Percentiles rank a stretch among this genome's conserved stretches.
These are phyloP conservation scores for Candidula unifasciata DNA, from an alignment of 2,888 invertebrate species.

Conservation along the genomic window DNA sequence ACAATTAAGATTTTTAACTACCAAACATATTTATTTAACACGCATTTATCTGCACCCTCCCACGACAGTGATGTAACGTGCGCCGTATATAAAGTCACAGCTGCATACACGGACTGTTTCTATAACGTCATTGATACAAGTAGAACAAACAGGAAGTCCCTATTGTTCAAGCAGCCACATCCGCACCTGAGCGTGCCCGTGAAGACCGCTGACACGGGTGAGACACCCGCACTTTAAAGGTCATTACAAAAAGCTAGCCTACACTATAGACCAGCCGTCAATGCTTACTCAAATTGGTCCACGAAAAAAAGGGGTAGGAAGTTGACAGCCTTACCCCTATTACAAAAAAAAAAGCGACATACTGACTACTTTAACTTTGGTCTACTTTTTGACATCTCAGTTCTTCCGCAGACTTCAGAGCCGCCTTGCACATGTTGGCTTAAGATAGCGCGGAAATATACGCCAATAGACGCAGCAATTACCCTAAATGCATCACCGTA, in stretches of 20 bases:
- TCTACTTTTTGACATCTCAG: background rate
- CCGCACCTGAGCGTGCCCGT: background rate
- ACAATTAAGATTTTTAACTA: too few species aligned
- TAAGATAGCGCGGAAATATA: slow-evolving; percentile 1
- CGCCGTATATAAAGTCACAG: background rate
- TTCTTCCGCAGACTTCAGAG: background rate
- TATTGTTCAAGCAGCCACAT: background rate
- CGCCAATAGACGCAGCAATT: background rate
- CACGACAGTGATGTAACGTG: too few species aligned
- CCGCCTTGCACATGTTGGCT: background rate
- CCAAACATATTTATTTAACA: too few species aligned
- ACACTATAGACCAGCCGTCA: too few species aligned
- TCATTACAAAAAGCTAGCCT: background rate
- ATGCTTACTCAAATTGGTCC: background rate
- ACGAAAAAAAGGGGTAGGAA: background rate
- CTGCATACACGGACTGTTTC: background rate
- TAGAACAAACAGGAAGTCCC: slow-evolving; percentile 13
- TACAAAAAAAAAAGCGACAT: background rate
- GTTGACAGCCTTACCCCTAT: background rate
- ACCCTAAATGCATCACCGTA: background rate
- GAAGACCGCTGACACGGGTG: background rate
- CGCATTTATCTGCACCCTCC: too few species aligned
- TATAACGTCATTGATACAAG: background rate
- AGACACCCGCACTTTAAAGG: background rate
- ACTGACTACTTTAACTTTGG: slow-evolving; percentile 13